These are phyloP conservation scores for Oreohelix idahoensis DNA, from an alignment of 1,140 invertebrate species.

Conservation along the genomic window DNA sequence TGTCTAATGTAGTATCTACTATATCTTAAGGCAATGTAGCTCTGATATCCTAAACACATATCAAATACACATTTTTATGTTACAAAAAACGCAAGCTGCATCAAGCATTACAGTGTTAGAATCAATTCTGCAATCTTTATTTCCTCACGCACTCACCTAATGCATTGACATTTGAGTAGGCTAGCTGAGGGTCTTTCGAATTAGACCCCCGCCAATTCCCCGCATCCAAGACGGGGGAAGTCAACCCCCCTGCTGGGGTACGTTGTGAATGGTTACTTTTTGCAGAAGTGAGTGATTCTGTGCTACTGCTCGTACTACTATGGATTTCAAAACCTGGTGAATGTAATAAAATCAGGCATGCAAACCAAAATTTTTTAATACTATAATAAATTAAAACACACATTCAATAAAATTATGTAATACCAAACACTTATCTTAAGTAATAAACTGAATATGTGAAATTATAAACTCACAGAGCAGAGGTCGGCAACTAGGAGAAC, in stretches of 20 bases:
- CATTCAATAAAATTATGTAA: no score
- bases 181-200: slow-evolving; percentile 33
- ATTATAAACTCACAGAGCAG: neutral
- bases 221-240: slow-evolving; percentile 21
- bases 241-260: slow-evolving; percentile 3
- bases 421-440: neutral
- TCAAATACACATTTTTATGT: no score
- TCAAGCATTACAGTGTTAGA: no score
- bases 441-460: neutral
- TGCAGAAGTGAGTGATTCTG: slow-evolving; percentile 69
- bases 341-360: neutral
- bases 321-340: slow-evolving; percentile 57
- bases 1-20: no score
- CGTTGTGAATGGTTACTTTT: slow-evolving; percentile 32
- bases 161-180: slow-evolving; percentile 55
- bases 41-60: no score
- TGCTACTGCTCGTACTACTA: slow-evolving; percentile 68
- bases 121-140: no score
- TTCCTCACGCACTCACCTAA: slow-evolving; percentile 59
- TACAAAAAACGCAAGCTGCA: no score
- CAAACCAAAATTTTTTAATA: neutral
- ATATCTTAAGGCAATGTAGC: no score
- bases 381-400: neutral
- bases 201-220: neutral
- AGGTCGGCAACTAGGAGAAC: no score